Conservation (phyloP, 1,140 invertebrate genomes). For the Lepeophtheirus salmonis region DNA sequence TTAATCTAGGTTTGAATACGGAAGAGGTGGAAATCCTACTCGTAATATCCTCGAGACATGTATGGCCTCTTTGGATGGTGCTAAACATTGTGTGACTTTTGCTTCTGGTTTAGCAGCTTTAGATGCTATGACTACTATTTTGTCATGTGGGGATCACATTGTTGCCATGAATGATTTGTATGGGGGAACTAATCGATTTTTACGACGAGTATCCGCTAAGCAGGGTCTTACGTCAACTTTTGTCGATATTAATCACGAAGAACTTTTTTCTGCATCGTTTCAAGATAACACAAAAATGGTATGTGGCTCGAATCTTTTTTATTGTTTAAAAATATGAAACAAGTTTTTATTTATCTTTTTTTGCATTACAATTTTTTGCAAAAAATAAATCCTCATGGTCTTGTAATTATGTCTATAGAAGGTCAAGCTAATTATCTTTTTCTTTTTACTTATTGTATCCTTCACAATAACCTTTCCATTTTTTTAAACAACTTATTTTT, state of each 20-base stretch:
- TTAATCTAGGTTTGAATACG: conserved; percentile 51
- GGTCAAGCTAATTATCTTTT: no score
- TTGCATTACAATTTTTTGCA: conserved; percentile 58
- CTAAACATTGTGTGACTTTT: conserved; percentile 64
- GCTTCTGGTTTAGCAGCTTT: conserved; percentile 75
- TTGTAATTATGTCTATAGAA: no score
- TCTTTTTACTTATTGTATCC: no score
- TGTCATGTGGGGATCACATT: conserved; percentile 72
- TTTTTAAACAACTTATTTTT: no score
- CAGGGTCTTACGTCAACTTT: conserved; percentile 53
- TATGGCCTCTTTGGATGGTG: conserved; percentile 71
- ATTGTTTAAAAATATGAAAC: neutral
- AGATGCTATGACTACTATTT: conserved; percentile 47
- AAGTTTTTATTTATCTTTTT: conserved; percentile 19
- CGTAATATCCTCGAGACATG: conserved; percentile 69
- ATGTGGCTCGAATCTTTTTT: neutral
- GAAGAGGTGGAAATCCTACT: conserved; percentile 83
- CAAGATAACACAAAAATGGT: conserved; percentile 22
- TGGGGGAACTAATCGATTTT: conserved; percentile 60
- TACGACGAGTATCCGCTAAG: conserved; percentile 38
- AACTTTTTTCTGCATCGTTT: conserved; percentile 23
- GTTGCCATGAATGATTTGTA: conserved; percentile 84
- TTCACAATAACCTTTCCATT: no score
- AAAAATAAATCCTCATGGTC: no score
- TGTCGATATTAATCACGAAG: conserved; percentile 53